Percentiles rank a stretch among this genome's conserved stretches.
Conservation (phyloP, 2,888 invertebrate species). For the Catocala nupta region DNA sequence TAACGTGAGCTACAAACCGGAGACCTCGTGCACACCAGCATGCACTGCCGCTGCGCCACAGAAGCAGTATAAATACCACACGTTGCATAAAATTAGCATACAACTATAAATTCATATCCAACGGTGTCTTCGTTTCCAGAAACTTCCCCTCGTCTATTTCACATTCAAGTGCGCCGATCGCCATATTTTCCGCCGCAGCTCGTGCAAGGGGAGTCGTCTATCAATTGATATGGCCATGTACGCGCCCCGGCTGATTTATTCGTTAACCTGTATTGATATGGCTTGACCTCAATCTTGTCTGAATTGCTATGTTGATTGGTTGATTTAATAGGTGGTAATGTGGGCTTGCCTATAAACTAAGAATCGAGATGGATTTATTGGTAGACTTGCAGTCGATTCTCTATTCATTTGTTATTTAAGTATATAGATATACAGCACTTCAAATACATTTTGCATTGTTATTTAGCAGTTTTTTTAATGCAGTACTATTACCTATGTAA, state of each 20-base stretch:
- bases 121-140: constrained; percentile 12
- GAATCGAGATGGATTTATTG: background rate
- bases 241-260: constrained; percentile 77
- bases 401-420: too few relatives aligned
- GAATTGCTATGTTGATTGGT: constrained; percentile 56
- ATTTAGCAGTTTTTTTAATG: too few relatives aligned
- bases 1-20: too few relatives aligned
- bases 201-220: constrained; percentile 59
- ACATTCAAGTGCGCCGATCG: constrained; percentile 50
- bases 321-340: constrained; percentile 30
- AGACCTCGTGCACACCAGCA: too few relatives aligned
- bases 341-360: background rate
- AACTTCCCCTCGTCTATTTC: constrained; percentile 37
- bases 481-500: too few relatives aligned
- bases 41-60: too few relatives aligned
- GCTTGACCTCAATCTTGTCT: constrained; percentile 75
- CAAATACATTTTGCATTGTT: too few relatives aligned
- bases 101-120: background rate
- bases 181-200: constrained; percentile 51
- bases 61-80: too few relatives aligned
- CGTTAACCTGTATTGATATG: constrained; percentile 81
- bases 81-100: too few relatives aligned
- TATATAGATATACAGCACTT: too few relatives aligned
- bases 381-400: too few relatives aligned
- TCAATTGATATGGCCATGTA: constrained; percentile 83